phyloP scores from a whole-genome alignment of 2,888 invertebrate species.

The Alsophila aescularia region DNA sequence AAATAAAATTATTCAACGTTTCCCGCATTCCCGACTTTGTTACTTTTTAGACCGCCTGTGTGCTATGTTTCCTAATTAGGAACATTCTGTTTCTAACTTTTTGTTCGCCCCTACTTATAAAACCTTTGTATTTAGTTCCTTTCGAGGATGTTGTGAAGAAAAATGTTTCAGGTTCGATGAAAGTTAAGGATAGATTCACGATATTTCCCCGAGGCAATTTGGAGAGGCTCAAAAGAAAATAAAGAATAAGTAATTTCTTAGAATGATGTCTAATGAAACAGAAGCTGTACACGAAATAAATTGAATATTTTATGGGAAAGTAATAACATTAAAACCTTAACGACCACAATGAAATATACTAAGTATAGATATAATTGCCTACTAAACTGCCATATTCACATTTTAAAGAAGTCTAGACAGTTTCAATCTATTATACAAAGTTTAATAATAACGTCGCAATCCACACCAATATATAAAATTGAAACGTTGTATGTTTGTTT shows the following conservation, averaged over 20 bases:
- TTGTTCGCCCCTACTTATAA: no score
- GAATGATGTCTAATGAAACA: no score
- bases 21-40: not conserved
- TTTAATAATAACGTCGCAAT: no score
- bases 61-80: constrained; percentile 10
- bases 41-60: not conserved
- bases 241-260: not conserved
- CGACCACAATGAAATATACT: no score
- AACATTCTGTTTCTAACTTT: no score
- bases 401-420: no score
- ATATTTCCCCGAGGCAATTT: not conserved
- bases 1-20: constrained; percentile 1
- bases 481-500: no score
- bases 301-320: not conserved
- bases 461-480: no score
- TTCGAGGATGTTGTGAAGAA: not conserved
- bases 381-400: no score
- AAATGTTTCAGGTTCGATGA: not conserved
- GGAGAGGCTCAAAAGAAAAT: not conserved
- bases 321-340: no score
- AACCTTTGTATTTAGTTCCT: not conserved
- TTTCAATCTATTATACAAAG: no score
- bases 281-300: not conserved
- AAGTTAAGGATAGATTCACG: not conserved
- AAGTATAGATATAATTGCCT: no score